These are phyloP conservation scores for Buathra laborator DNA, from an alignment of 2,888 invertebrate species.

Conservation along the genomic window DNA sequence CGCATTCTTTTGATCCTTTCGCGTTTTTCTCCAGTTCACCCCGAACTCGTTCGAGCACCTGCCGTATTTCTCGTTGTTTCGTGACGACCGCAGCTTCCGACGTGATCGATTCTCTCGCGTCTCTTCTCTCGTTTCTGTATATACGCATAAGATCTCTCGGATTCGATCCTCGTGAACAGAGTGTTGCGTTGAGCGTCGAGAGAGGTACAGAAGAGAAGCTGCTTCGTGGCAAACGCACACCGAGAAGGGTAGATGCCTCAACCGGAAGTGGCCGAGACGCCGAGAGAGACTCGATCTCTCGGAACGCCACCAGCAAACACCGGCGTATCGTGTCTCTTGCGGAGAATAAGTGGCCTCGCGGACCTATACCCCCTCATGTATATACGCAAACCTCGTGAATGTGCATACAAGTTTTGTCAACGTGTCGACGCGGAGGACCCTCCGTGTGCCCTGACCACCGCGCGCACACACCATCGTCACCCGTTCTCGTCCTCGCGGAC, in stretches of 20 bases:
- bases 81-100: conserved; percentile 64
- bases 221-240: conserved; percentile 27
- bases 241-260: conserved; percentile 33
- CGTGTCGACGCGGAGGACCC: conserved; percentile 8
- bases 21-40: conserved; percentile 15
- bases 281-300: conserved; percentile 78
- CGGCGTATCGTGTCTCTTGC: conserved; percentile 60
- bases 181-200: conserved; percentile 31
- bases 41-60: conserved; percentile 45
- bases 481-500: conserved; percentile 68
- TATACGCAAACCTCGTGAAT: conserved; percentile 3
- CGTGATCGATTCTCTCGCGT: conserved; percentile 48
- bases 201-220: conserved; percentile 25
- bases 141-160: conserved; percentile 27
- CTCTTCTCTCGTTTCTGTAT: conserved; percentile 8
- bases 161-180: conserved; percentile 53
- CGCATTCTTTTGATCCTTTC: conserved; percentile 35
- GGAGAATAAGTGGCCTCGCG: conserved; percentile 22
- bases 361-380: not conserved
- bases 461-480: conserved; percentile 52
- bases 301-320: conserved; percentile 71
- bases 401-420: not conserved
- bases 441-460: conserved; percentile 36
- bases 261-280: conserved; percentile 80
- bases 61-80: conserved; percentile 26